phyloP scores from a whole-genome alignment of 2,797 vertebrate genomes.

The Euphonia xanthogaster region DNA sequence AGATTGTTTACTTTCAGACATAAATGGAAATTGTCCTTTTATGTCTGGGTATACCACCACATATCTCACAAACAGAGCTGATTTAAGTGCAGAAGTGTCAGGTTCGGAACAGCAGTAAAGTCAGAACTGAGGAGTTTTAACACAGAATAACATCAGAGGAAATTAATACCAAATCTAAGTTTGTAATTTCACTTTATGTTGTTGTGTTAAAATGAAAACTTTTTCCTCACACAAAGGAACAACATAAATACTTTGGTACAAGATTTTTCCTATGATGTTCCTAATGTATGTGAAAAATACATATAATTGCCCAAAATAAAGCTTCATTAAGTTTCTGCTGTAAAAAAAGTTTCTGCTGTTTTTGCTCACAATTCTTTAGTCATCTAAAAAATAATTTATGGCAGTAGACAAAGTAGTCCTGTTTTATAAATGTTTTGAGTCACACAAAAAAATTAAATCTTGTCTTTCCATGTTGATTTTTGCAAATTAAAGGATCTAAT shows the following conservation, averaged over 20 bases:
- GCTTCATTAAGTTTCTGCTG: slow-evolving; percentile 70
- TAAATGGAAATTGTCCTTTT: neutral
- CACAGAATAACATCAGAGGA: neutral
- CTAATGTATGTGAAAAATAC: neutral
- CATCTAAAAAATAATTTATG: slow-evolving; percentile 63
- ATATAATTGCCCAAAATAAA: slow-evolving; percentile 78
- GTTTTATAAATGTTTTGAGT: neutral
- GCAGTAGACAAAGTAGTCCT: neutral
- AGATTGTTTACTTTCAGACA: neutral
- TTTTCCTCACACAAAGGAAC: neutral
- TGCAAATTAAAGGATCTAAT: neutral
- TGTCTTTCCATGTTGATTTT: neutral
- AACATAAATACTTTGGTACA: neutral
- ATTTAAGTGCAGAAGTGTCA: neutral
- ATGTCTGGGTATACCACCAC: neutral
- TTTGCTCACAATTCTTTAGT: slow-evolving; percentile 68
- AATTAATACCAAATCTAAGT: neutral
- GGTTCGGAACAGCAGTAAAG: neutral
- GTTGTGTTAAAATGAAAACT: neutral
- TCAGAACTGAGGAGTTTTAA: neutral
- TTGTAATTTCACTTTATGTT: neutral
- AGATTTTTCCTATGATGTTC: neutral
- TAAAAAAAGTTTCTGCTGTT: slow-evolving; percentile 77
- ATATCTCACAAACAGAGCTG: neutral
- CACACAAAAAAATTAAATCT: neutral